phyloP scores from a whole-genome alignment of 2,113 vertebrate genomes.

The Takifugu bimaculatus region DNA sequence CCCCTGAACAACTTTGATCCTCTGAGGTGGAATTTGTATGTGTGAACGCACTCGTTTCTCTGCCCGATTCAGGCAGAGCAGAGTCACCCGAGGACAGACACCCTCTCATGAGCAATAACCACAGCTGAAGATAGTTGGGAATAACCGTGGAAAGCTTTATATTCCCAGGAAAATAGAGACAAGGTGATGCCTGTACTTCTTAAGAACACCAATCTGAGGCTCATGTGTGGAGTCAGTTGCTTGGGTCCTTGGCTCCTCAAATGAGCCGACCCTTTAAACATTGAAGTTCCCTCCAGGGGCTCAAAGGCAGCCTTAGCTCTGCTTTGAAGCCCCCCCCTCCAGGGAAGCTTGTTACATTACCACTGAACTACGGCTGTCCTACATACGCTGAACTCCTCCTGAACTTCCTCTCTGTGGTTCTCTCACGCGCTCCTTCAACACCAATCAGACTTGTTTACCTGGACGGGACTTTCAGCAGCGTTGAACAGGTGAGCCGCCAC shows the following conservation, averaged over 20 bases:
- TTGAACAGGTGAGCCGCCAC: too few species aligned
- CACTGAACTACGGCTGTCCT: conserved; percentile 12
- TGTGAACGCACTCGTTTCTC: not conserved
- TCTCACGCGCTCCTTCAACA: too few species aligned
- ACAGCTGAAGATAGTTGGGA: not conserved
- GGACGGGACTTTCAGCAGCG: too few species aligned
- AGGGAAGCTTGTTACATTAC: too few species aligned
- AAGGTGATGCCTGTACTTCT: too few species aligned
- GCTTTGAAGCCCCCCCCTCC: conserved; percentile 14
- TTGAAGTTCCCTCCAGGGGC: not conserved
- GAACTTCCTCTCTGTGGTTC: not conserved
- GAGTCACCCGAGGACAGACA: conserved; percentile 6
- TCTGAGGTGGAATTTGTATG: not conserved
- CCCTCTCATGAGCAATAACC: too few species aligned
- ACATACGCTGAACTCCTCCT: conserved; percentile 30
- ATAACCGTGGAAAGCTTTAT: too few species aligned
- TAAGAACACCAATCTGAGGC: too few species aligned
- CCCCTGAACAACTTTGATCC: conserved; percentile 3
- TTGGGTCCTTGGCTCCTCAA: conserved; percentile 10
- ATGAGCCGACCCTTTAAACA: conserved; percentile 7
- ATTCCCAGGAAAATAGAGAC: too few species aligned
- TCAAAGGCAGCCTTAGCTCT: conserved; percentile 15
- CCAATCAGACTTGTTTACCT: too few species aligned
- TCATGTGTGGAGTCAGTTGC: too few species aligned
- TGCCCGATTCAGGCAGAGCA: not conserved